Evolutionary conservation across 64 coral and sea anemone species (phyloP), one percentile per base, ranked within the genome.

Genomic region (Orbicella faveolata): DNA sequence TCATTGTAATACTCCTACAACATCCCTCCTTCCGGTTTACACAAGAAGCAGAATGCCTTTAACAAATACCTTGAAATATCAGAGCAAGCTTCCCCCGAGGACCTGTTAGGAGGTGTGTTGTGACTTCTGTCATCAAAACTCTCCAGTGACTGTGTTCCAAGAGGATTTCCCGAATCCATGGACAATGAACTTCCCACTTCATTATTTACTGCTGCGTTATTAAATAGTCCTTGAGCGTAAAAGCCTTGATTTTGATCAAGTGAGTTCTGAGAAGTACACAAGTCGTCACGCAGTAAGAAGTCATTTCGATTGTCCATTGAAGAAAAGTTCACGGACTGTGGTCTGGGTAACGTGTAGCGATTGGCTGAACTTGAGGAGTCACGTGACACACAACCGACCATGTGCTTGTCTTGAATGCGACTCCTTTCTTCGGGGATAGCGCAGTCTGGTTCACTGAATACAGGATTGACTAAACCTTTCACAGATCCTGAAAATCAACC

Each of bases 151-250:
- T 87, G 83, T 63, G 69, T 74, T 73, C 61, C 74, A 59, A 68
- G 90, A 8, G 90, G 90, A 92, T 92, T 84, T 13, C 90, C 90
- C 19, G 90, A 92, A 44, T 92, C 90, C 75, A 92, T 78, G 3
- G 90, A 92, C 36, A 92, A 39, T 15, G 90, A 92, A 35, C 90
- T 92, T 0, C 90, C 90, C 70, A 73, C 67, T 30, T n/a, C 36
- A 51, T 72, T 79, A 23, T 10, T 51, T 15, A 64, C 66, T 64
- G 14, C 25, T 48, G 64, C 64, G 6, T 33, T n/a, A 36, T 85
- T 70, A 8, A 18, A 72, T 2, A 85, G 65, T 73, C 37, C 82
- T 51, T 73, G 37, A 16, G 12, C 52, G n/a, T 85, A 85, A 4
- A 85, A 41, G 21, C 82, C 39, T 72, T 52, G 64, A 3, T 73